A percentile compares a stretch with the other conserved stretches of the same genome.
Conservation (phyloP, 2,797 vertebrate species). For the Acanthornis magna region DNA sequence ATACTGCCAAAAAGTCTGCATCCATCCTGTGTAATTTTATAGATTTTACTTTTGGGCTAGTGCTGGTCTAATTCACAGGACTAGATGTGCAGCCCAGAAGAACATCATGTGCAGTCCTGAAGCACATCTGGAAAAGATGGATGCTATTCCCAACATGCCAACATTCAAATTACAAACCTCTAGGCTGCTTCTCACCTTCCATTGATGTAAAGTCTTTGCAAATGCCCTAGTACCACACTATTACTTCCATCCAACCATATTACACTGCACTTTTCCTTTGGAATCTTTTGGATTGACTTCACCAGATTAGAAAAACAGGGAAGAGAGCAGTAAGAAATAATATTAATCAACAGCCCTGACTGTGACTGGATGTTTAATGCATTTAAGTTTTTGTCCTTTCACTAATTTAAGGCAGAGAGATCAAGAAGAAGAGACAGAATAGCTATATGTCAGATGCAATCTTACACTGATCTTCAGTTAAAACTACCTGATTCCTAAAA, state of each 20-base stretch:
- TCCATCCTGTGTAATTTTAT: background rate
- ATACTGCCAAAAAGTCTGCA: background rate
- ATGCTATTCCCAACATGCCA: background rate
- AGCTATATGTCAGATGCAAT: background rate
- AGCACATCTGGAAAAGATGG: background rate
- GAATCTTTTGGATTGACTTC: background rate
- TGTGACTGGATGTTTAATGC: background rate
- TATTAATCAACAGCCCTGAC: background rate
- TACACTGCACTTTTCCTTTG: background rate
- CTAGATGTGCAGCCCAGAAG: background rate
- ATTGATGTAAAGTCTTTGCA: rapidly evolving
- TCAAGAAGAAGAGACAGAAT: background rate
- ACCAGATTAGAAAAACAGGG: background rate
- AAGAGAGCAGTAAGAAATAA: background rate
- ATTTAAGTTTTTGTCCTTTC: background rate
- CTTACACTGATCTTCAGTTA: background rate
- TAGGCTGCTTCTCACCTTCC: background rate
- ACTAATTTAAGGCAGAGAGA: background rate
- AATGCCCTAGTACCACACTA: background rate
- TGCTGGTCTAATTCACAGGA: background rate
- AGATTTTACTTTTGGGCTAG: background rate
- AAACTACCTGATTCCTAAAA: background rate
- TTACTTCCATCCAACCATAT: background rate
- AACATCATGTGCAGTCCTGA: background rate
- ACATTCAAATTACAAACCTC: background rate